Conservation (phyloP, 2,797 vertebrate species). For the Rallus crepitans region DNA sequence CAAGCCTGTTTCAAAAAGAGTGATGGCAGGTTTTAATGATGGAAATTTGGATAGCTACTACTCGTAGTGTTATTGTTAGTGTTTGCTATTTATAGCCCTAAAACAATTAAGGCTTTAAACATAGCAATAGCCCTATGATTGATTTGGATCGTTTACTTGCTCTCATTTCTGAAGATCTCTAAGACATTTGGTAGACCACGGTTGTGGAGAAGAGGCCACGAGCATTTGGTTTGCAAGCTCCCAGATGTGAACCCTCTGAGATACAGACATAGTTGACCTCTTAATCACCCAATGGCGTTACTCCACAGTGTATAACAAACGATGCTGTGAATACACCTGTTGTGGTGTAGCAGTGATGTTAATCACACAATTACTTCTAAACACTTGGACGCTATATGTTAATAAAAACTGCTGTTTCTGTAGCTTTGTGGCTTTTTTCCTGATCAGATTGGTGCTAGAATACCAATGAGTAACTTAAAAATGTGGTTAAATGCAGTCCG, state of each 20-base stretch:
- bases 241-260: not conserved
- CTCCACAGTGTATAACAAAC: not conserved
- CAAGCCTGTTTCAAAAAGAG: not conserved
- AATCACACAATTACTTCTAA: not conserved
- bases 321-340: not conserved
- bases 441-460: not conserved
- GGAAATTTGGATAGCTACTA: not conserved
- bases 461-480: not conserved
- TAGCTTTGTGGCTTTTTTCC: not conserved
- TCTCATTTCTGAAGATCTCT: not conserved
- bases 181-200: not conserved
- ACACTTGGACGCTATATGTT: not conserved
- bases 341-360: not conserved
- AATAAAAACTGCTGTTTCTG: not conserved
- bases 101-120: not conserved
- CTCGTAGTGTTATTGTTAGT: accelerated
- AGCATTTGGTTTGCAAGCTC: not conserved
- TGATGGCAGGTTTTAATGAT: not conserved
- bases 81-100: not conserved
- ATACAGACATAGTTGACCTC: not conserved
- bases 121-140: not conserved
- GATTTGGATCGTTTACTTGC: not conserved
- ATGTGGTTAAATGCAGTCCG: not conserved
- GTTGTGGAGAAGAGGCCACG: not conserved
- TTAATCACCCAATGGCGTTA: not conserved